phyloP scores from a whole-genome alignment of 1,140 invertebrate genomes.

The Arion vulgaris region DNA sequence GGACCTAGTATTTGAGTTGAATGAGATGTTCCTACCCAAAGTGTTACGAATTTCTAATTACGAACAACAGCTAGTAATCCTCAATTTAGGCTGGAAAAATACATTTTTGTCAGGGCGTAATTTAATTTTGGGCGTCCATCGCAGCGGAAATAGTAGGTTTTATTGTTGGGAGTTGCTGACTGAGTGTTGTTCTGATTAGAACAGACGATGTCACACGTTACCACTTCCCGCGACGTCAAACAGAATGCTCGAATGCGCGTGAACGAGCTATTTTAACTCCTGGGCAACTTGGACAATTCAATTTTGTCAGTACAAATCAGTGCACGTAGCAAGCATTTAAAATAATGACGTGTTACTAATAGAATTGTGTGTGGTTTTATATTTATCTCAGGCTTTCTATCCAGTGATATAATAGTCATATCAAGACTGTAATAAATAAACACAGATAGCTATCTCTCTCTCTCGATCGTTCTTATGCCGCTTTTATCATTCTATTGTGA shows the following conservation, averaged over 20 bases:
- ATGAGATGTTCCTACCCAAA: background rate
- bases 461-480: too few species aligned
- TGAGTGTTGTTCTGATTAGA: background rate
- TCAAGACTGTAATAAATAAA: too few species aligned
- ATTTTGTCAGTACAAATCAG: background rate
- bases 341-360: too few species aligned
- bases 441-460: too few species aligned
- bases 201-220: background rate
- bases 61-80: background rate
- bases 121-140: background rate
- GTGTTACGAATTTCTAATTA: background rate
- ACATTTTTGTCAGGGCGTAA: background rate
- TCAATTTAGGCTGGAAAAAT: background rate
- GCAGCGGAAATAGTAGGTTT: conserved; percentile 4
- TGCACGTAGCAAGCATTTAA: background rate
- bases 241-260: background rate
- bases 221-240: background rate
- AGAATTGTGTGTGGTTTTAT: too few species aligned
- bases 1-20: background rate
- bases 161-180: background rate
- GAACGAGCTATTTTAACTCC: background rate
- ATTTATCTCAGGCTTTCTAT: too few species aligned
- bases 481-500: too few species aligned
- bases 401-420: too few species aligned
- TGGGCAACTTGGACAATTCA: background rate